Base-by-base conservation (phyloP, 2,888 invertebrate species). In the Caenorhabditis sulstoni region DNA sequence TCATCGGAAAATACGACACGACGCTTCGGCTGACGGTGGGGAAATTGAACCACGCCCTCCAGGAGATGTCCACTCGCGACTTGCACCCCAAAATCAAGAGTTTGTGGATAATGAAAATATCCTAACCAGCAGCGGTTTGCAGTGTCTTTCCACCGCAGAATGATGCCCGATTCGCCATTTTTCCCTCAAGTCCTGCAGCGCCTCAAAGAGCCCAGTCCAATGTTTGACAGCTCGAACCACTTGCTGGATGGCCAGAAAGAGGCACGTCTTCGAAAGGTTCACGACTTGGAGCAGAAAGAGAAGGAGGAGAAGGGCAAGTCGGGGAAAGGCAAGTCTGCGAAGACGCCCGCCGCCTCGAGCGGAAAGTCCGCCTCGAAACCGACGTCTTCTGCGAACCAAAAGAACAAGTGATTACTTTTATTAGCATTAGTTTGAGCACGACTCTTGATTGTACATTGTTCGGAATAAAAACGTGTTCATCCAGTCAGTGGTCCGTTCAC, bases 41-140 rank as follows among this genome's bases (percentile, higher is more conserved):
- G 3, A 75, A 75, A 47, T 14, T 75, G 29, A 39, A 52, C 29
- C 23, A 57, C 2, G 62, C 68, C n/a, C 22, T 64, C 3, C 52
- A 53, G 0, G 76, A 76, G 44, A 53, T 76, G 39, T 9, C 53
- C 1, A 61, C 61, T 41, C 62, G 76, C 16, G 76, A 76, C 23
- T 29, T 76, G 49, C 68, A 76, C 35, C 76, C 76, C 4, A 68
- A 66, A 18, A 22, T 76, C 22, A 76, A 76, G 58, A 76, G 74
- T 64, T 8, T 3, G 20, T 1, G 7, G 41, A n/a, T n/a, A n/a
- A n/a, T n/a, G n/a, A n/a, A n/a, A n/a, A n/a, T n/a, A n/a, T n/a
- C n/a, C n/a, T n/a, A n/a, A n/a, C n/a, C n/a, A n/a, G n/a, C n/a
- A n/a, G n/a, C n/a, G n/a, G n/a, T 35, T 65, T 74, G 52, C 59